phyloP scores from a whole-genome alignment of 2,888 invertebrate species.

The Thysanoteuthis rhombus region DNA sequence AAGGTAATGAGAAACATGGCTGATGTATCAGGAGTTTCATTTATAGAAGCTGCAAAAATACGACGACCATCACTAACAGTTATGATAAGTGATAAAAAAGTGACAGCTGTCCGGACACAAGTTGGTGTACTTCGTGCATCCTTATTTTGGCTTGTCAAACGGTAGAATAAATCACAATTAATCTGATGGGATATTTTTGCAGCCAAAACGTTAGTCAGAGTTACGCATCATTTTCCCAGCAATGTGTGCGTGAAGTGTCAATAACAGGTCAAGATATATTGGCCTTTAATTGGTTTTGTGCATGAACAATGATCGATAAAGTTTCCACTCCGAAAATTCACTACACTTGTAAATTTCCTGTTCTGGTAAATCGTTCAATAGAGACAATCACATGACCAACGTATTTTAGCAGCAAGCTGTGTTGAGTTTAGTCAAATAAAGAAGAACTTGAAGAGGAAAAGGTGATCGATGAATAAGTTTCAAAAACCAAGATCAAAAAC shows the following conservation, averaged over 20 bases:
- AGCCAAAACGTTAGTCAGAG: background rate
- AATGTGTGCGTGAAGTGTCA: background rate
- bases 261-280: background rate
- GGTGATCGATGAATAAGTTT: too few species aligned
- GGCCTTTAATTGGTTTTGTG: background rate
- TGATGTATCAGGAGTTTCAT: background rate
- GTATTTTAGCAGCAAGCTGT: too few species aligned
- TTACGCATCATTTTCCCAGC: background rate
- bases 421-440: too few species aligned
- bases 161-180: background rate
- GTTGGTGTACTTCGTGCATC: background rate
- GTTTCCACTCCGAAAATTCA: background rate
- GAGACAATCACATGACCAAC: too few species aligned
- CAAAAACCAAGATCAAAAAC: too few species aligned
- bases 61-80: background rate
- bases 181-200: background rate
- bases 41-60: background rate
- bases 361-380: too few species aligned
- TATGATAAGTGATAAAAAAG: background rate
- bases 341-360: background rate
- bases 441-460: too few species aligned
- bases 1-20: background rate
- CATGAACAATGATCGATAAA: background rate
- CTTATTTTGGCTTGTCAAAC: background rate
- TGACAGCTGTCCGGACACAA: background rate